A percentile compares a stretch with the other conserved stretches of the same genome.
These are phyloP conservation scores for Lynx canadensis DNA, from an alignment of 2,113 vertebrate species.

Conservation along the genomic window DNA sequence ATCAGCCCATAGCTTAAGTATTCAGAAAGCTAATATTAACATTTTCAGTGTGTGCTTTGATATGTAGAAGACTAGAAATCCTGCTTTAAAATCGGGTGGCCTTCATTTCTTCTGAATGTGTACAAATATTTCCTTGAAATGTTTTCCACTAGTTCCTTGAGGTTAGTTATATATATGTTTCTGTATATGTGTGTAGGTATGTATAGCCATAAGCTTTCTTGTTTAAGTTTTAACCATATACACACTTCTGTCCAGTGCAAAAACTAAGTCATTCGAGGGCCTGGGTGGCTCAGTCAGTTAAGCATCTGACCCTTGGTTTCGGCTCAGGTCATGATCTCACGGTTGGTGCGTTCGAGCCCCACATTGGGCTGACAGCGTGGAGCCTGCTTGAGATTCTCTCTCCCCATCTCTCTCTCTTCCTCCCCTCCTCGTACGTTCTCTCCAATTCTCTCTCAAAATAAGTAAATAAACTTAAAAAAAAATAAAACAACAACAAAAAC, in stretches of 20 bases:
- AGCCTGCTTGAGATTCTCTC: too few relatives aligned
- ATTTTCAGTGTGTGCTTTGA: constrained; percentile 40
- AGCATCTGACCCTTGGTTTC: too few relatives aligned
- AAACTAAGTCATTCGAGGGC: background rate
- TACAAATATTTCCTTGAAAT: constrained; percentile 5
- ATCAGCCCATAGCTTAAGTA: constrained; percentile 12
- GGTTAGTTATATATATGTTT: background rate
- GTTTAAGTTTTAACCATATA: background rate
- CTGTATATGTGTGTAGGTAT: background rate
- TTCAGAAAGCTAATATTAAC: constrained; percentile 40
- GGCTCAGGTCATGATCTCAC: too few relatives aligned
- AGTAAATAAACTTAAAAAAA: too few relatives aligned
- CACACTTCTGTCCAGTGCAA: background rate
- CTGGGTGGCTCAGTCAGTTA: too few relatives aligned
- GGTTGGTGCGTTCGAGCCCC: too few relatives aligned
- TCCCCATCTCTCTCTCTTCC: too few relatives aligned
- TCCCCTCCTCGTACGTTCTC: too few relatives aligned
- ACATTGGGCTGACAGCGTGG: too few relatives aligned
- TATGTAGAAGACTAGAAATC: constrained; percentile 49
- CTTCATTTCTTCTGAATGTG: constrained; percentile 37
- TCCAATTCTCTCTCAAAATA: too few relatives aligned
- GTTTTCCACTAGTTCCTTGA: background rate
- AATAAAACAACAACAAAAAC: too few relatives aligned
- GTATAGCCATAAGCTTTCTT: background rate
- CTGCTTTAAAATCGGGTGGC: background rate